Conservation (phyloP, 2,797 vertebrate genomes). For the Alcedo quadribrachys region DNA sequence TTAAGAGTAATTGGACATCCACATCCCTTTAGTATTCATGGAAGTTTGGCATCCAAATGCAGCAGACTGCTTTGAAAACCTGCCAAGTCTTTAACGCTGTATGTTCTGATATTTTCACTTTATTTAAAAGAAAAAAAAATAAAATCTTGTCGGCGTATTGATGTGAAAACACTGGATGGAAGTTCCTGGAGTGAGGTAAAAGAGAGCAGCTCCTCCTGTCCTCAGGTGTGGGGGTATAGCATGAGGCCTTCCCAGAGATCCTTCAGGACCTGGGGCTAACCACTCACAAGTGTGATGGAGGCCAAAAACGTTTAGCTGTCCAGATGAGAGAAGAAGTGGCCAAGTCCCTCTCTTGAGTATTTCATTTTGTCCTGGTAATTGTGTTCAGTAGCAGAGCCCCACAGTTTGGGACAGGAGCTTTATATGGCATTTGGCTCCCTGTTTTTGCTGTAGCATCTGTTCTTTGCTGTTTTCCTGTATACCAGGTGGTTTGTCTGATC, state of each 20-base stretch:
- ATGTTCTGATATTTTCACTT: not conserved
- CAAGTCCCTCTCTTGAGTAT: not conserved
- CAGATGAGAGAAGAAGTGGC: not conserved
- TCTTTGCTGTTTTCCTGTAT: not conserved
- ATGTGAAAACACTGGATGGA: not conserved
- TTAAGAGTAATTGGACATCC: conserved; percentile 5
- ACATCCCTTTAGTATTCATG: not conserved
- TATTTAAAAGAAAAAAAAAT: not conserved
- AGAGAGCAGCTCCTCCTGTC: not conserved
- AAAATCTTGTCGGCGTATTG: not conserved
- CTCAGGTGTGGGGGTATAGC: not conserved
- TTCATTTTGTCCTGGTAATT: not conserved
- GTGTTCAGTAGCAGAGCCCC: not conserved
- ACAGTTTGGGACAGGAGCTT: not conserved
- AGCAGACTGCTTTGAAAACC: conserved; percentile 25
- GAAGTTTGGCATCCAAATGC: not conserved
- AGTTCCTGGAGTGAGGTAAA: not conserved
- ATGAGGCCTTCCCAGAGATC: not conserved
- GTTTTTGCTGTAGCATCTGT: not conserved
- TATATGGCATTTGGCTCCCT: not conserved
- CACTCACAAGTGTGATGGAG: not conserved
- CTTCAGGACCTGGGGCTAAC: not conserved
- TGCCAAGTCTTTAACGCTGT: conserved; percentile 7
- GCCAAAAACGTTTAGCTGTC: not conserved
- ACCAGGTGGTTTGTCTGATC: not conserved